Conservation (phyloP, 2,888 invertebrate species). For the Zaprionus lineosus region DNA sequence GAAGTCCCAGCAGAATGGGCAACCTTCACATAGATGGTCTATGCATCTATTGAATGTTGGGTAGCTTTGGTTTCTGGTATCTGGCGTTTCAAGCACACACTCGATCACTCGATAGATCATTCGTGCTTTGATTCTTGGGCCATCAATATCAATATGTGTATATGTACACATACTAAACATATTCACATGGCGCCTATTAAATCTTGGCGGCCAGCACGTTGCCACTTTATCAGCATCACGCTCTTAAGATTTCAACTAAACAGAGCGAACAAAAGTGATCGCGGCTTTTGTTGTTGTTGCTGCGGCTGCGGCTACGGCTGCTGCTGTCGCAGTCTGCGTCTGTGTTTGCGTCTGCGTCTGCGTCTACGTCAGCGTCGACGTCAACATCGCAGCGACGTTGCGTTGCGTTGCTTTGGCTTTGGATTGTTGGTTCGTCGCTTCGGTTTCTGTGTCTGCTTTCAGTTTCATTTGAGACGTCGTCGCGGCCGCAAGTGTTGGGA, state of each 20-base stretch:
- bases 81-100: no score
- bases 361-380: constrained; percentile 24
- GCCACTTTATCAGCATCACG: constrained; percentile 69
- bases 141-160: no score
- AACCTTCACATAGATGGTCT: no score
- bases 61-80: no score
- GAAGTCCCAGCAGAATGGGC: no score
- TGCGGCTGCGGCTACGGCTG: constrained; percentile 10
- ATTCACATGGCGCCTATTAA: constrained; percentile 39
- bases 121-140: no score
- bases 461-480: constrained; percentile 83
- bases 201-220: constrained; percentile 67
- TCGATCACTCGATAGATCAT: no score
- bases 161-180: neutral
- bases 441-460: constrained; percentile 80
- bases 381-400: no score
- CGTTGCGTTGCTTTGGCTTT: constrained; percentile 30
- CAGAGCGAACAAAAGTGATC: constrained; percentile 22
- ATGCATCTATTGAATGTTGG: no score
- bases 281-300: no score
- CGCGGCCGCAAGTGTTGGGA: constrained; percentile 71
- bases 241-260: constrained; percentile 65
- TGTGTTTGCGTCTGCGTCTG: constrained; percentile 9
- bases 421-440: constrained; percentile 42
- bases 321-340: constrained; percentile 12